Evolutionary conservation across 2,113 vertebrate genomes (phyloP).

Genomic region (Antechinus stuartii): DNA sequence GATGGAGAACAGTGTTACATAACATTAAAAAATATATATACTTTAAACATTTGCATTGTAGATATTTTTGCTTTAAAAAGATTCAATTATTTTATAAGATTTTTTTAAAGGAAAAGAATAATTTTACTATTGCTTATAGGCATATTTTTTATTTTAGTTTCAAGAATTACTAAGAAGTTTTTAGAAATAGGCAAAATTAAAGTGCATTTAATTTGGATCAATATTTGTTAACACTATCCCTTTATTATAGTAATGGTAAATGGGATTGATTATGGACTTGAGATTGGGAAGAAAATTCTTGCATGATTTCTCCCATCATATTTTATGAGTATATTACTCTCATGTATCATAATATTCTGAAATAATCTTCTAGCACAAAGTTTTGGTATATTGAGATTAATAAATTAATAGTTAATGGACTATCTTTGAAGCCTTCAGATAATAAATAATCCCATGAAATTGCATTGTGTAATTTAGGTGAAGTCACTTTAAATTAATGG

Average conservation of each 20-base stretch:
- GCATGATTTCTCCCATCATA: slow-evolving; percentile 70
- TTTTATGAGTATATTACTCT: slow-evolving; percentile 77
- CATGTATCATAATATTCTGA: slow-evolving; percentile 73
- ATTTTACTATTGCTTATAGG: slow-evolving; percentile 60
- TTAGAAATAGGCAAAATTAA: slow-evolving; percentile 49
- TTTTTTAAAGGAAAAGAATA: slow-evolving; percentile 54
- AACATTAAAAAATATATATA: neutral
- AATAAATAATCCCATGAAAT: slow-evolving; percentile 75
- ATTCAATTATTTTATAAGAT: slow-evolving; percentile 71
- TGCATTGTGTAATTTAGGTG: slow-evolving; percentile 61
- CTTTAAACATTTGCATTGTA: neutral
- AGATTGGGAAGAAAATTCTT: slow-evolving; percentile 64
- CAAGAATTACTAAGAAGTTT: slow-evolving; percentile 49
- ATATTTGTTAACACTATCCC: slow-evolving; percentile 62
- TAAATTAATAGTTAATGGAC: slow-evolving; percentile 75
- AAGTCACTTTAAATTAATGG: slow-evolving; percentile 55
- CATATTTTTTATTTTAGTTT: slow-evolving; percentile 62
- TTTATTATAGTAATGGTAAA: slow-evolving; percentile 55
- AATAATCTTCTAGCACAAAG: slow-evolving; percentile 71
- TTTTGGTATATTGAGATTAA: slow-evolving; percentile 76
- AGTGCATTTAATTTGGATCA: slow-evolving; percentile 31
- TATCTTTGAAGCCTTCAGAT: slow-evolving; percentile 51
- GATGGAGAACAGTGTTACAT: neutral
- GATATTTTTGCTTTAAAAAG: slow-evolving; percentile 61
- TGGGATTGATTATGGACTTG: slow-evolving; percentile 70